Conservation (phyloP, 2,113 vertebrate genomes). For the Camelus dromedarius region DNA sequence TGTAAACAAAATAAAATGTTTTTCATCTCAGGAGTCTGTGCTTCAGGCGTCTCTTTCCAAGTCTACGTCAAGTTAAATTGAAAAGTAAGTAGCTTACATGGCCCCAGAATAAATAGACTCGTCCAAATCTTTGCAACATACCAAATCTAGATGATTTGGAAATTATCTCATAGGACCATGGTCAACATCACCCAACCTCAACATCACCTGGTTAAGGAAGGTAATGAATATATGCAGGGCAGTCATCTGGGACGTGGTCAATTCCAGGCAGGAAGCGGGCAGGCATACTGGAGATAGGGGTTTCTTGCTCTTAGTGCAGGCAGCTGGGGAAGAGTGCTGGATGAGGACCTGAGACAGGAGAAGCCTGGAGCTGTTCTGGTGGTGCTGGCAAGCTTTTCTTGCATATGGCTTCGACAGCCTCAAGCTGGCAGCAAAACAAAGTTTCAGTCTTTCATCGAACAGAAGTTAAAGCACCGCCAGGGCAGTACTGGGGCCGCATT, state of each 20-base stretch:
- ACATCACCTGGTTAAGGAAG: not conserved
- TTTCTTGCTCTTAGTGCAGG: rapidly evolving
- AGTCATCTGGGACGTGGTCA: rapidly evolving
- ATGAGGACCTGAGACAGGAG: not conserved
- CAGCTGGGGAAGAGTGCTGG: rapidly evolving
- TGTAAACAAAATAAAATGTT: not conserved
- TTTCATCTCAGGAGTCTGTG: not conserved
- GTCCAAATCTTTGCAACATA: not conserved
- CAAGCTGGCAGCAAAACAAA: not conserved
- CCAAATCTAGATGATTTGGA: not conserved
- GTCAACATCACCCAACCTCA: too few species aligned
- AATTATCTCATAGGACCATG: too few species aligned
- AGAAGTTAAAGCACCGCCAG: rapidly evolving
- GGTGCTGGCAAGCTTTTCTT: too few species aligned
- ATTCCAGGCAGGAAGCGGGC: not conserved
- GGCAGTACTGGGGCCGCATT: too few species aligned
- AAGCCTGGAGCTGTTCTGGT: not conserved
- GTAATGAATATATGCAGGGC: rapidly evolving
- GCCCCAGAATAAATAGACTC: not conserved
- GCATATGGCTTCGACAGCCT: too few species aligned
- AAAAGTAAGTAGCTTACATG: not conserved
- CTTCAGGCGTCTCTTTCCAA: not conserved
- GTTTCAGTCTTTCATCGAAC: not conserved
- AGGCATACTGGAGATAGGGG: rapidly evolving
- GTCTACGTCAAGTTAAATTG: not conserved